A percentile compares a stretch with the other conserved stretches of the same genome.
Conservation (phyloP, 2,888 invertebrate genomes). For the Chrysolina oricalcia region DNA sequence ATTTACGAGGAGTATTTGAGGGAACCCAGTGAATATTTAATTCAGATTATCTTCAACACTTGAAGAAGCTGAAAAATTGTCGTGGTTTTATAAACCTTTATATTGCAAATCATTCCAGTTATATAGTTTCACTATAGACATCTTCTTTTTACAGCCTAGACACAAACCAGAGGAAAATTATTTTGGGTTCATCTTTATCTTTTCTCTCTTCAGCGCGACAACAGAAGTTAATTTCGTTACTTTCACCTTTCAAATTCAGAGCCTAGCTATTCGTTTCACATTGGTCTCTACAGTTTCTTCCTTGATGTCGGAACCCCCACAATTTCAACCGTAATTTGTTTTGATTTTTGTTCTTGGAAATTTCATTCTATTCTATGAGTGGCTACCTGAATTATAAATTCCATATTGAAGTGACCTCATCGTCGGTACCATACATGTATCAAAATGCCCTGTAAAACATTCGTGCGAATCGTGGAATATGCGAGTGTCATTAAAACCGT, state of each 20-base stretch:
- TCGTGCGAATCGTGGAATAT: conserved; percentile 67
- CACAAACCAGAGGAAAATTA: conserved; percentile 22
- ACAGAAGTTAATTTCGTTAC: conserved; percentile 18
- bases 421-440: no score
- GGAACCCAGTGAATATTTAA: no score
- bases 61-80: no score
- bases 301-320: conserved; percentile 18
- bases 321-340: no score
- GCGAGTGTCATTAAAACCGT: conserved; percentile 66
- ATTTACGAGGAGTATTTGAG: no score
- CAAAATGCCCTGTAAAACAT: conserved; percentile 18
- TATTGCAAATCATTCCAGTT: no score
- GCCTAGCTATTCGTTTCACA: conserved; percentile 20
- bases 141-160: conserved; percentile 16
- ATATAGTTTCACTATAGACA: no score
- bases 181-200: no score
- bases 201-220: conserved; percentile 20
- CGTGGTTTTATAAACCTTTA: no score
- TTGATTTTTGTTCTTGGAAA: conserved; percentile 26
- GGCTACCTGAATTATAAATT: no score
- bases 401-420: no score
- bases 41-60: no score
- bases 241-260: conserved; percentile 13
- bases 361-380: conserved; percentile 15
- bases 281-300: conserved; percentile 20